Base-by-base conservation (phyloP, 2,113 vertebrate genomes). In the Paracyprichromis sp. region DNA sequence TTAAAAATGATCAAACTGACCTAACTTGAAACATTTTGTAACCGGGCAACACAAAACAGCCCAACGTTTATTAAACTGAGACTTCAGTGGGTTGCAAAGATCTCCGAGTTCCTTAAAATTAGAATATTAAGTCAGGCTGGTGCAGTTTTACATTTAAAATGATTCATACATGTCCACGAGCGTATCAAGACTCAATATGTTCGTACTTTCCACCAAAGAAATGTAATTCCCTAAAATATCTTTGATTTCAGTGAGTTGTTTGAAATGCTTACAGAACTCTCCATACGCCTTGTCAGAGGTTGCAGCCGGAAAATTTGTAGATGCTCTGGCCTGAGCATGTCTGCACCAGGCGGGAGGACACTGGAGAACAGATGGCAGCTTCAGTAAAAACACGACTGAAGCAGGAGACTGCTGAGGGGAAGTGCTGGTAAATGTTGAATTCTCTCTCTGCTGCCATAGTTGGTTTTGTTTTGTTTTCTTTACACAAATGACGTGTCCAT, bases 121-220 rank as follows among this genome's bases (percentile, higher is more conserved):
- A 26, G 8, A 73, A 73, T 0, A 73, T 45, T 45, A 45, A 73
- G 40, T 73, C 40, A 45, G 8, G 40, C 21, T 26, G 40, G 1
- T 45, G 21, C 40, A 26, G 14, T 17, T 12, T 66, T n/a, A 38
- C 17, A 5, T 36, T 73, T 45, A 26, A 45, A 45, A 71, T 24
- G n/a, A 45, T 26, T 26, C 0, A 0, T 17, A 26, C 21, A 0
- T 10, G 13, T 71, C 21, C 21, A 45, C 38, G 12, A 24, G 14
- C 36, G 2, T 71, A 71, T 16, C 38, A 1, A 43, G 0, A 7
- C 2, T 43, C 38, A 4, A 9, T 43, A 43, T 16, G 3, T 9
- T 24, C 8, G 3, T 45, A 17, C 0, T 73, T 45, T 26, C 69
- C 40, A 26, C 0, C 8, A 73, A 73, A 73, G 8, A 73, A 73